Conservation (phyloP, 2,797 vertebrate species). For the Pogoniulus pusillus region DNA sequence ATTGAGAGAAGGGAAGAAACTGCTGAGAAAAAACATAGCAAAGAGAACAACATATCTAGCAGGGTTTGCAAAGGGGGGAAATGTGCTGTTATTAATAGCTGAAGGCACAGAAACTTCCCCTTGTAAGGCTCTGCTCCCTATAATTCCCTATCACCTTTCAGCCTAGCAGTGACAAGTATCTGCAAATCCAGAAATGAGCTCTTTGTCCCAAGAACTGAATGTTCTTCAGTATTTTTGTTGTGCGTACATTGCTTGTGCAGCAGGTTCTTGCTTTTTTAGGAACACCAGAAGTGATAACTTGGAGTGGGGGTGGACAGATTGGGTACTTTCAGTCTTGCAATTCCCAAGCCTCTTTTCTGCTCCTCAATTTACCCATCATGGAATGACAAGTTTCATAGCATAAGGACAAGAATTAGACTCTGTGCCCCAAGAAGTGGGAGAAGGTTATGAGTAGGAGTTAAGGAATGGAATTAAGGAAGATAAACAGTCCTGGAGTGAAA, state of each 20-base stretch:
- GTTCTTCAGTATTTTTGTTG: not conserved
- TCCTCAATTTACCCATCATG: not conserved
- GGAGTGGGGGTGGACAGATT: not conserved
- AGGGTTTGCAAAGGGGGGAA: not conserved
- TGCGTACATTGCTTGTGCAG: not conserved
- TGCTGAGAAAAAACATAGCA: not conserved
- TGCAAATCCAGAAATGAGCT: not conserved
- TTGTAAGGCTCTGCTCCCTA: not conserved
- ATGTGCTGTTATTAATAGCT: not conserved
- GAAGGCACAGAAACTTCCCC: not conserved
- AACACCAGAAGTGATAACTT: not conserved
- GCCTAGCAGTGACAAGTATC: not conserved
- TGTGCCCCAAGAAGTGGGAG: not conserved
- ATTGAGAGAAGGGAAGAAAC: not conserved
- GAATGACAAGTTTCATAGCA: not conserved
- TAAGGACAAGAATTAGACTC: not conserved
- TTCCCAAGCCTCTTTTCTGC: not conserved
- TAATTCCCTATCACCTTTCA: not conserved
- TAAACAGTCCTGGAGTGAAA: not conserved
- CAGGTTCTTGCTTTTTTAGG: not conserved
- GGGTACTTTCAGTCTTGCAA: not conserved
- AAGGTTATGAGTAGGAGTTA: not conserved
- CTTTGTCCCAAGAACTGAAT: not conserved
- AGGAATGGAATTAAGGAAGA: not conserved
- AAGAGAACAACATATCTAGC: not conserved